Conservation (phyloP, 2,113 vertebrate species). For the Leucopsar rothschildi region DNA sequence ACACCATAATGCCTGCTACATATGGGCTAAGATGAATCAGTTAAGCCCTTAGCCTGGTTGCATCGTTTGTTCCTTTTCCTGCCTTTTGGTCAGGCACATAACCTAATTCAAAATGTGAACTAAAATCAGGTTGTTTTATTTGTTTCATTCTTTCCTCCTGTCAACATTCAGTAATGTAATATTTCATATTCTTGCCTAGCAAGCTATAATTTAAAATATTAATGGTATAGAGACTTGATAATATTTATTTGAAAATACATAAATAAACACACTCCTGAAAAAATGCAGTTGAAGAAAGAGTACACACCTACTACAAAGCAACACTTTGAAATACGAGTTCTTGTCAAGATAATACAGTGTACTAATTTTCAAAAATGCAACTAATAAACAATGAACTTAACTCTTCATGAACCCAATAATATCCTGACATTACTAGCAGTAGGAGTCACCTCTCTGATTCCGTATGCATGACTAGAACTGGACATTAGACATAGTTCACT, state of each 20-base stretch:
- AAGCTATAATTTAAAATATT: background rate
- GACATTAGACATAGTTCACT: background rate
- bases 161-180: background rate
- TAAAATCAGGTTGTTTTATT: background rate
- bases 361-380: constrained; percentile 2
- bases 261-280: background rate
- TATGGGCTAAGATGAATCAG: background rate
- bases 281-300: background rate
- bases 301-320: background rate
- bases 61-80: background rate
- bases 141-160: background rate
- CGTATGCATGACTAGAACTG: background rate
- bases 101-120: background rate
- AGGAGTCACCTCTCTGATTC: background rate
- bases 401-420: background rate
- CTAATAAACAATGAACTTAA: background rate
- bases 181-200: background rate
- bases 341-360: background rate
- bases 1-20: background rate
- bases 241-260: background rate
- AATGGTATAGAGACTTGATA: background rate
- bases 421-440: background rate
- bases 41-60: background rate
- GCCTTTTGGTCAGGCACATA: background rate
- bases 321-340: background rate